Evolutionary conservation across 2,113 vertebrate species (phyloP), one percentile per base, ranked within the genome.

Genomic region (Syngnathus floridae): DNA sequence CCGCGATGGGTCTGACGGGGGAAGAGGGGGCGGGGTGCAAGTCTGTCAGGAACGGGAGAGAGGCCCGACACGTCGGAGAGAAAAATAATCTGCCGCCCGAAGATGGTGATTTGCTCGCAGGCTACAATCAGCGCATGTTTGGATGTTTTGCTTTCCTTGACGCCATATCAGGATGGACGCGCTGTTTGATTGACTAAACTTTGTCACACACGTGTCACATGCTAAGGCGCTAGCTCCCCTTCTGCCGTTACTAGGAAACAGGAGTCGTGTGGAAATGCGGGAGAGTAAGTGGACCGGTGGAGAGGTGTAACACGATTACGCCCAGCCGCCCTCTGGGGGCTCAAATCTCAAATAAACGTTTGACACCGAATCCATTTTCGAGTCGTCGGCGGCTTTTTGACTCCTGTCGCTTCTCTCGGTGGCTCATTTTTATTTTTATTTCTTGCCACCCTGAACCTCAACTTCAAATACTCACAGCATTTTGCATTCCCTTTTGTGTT

Each of bases 171-270:
- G 16, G 16, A 11, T n/a, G 2, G 26, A 36, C 49, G 12, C 14
- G 43, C 62, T 49, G 10, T 17, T 48, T 48, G 58, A 61, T 41
- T 21, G 58, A 26, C 59, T 41, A 61, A 31, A 61, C 38, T 43
- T 61, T 43, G 59, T 45, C 40, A 41, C 21, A 22, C 59, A 43
- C 38, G 13, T 26, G 38, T 22, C 12, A 43, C 21, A 12, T 2
- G n/a, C 40, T 7, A 35, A 56, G 13, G 22, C 26, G 54, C 13
- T 56, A 35, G 55, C 13, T 71, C 72, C 37, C 66, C 74, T 69
- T 31, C 65, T 65, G 69, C 79, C 66, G 86, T 89, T 86, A 87
- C 87, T 89, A 89, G 84, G 87, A 87, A 87, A 89, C 87, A 62
- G 67, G 77, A 73, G 69, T 69, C 72, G 66, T 64, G 69, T 72